Evolutionary conservation across 2,113 vertebrate genomes (phyloP), one percentile per base, ranked within the genome.

Genomic region (Platysteira castanea): DNA sequence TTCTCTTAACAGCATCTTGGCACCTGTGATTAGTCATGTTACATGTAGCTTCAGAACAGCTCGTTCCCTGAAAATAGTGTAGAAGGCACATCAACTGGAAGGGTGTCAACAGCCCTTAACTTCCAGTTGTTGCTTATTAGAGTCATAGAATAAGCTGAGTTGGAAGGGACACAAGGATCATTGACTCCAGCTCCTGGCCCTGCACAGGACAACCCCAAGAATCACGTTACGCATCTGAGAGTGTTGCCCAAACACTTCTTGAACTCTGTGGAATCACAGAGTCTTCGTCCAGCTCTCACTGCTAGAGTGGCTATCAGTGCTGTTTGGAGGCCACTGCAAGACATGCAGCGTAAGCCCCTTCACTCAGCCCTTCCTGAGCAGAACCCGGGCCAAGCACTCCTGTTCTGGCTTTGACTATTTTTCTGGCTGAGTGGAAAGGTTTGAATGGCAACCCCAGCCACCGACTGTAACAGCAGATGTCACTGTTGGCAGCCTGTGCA

Each of bases 271-370:
- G 47, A 47, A 53, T 37, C 46, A 75, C 2, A 12, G 18, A 59
- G 27, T 15, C 47, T 67, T 68, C 68, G 61, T 84, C 50, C 56
- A 67, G 23, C 35, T 91, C 37, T 53, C 83, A 75, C 46, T 35
- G 73, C 44, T 56, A 10, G 5, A 49, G 59, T 10, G 46, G 23
- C 71, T 41, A 6, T 1, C 18, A 30, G 57, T 19, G 18, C 9
- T 54, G 28, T 23, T 74, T 31, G 1, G 3, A 68, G 76, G 71
- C 44, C n/a, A 28, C 15, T 27, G 33, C 46, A 86, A 53, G 50
- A 84, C 0, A 0, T 6, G 59, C 28, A 73, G 63, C 5, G 2
- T 4, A n/a, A 10, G 53, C 22, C 37, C 10, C 16, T 53, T 28
- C 2, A 2, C 22, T 30, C 57, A 75, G 44, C 20, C 52, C 35